These are phyloP conservation scores for Cydia amplana DNA, from an alignment of 1,140 invertebrate species.

Conservation along the genomic window DNA sequence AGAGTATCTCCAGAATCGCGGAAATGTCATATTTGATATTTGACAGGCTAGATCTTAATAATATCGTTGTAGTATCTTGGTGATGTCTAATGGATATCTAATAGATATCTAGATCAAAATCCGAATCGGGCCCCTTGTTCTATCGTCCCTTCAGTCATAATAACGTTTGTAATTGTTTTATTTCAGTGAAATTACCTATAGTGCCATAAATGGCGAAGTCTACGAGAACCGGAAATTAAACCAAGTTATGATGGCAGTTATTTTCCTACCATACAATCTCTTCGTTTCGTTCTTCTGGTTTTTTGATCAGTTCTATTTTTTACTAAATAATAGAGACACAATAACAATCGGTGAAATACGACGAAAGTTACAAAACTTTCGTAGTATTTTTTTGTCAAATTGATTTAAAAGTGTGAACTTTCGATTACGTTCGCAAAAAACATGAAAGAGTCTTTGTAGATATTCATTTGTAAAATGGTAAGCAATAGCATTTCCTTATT, in stretches of 20 bases:
- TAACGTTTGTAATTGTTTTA: too few relatives aligned
- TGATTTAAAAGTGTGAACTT: conserved; percentile 32
- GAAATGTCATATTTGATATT: too few relatives aligned
- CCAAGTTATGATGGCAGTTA: not conserved
- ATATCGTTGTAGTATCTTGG: too few relatives aligned
- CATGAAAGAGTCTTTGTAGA: not conserved
- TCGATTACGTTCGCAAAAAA: conserved; percentile 36
- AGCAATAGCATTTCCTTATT: not conserved
- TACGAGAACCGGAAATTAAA: too few relatives aligned
- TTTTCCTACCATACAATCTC: not conserved
- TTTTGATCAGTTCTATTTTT: not conserved
- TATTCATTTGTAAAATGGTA: conserved; percentile 9
- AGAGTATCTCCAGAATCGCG: too few relatives aligned
- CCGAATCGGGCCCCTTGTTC: too few relatives aligned
- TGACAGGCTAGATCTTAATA: too few relatives aligned
- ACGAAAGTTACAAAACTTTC: conserved; percentile 6
- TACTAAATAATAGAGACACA: not conserved
- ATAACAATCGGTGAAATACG: not conserved
- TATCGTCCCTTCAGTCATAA: too few relatives aligned
- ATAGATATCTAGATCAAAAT: too few relatives aligned
- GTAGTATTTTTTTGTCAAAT: conserved; percentile 23
- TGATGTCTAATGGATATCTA: too few relatives aligned
- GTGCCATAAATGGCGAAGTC: too few relatives aligned
- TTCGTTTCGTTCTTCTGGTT: not conserved
- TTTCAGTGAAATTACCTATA: too few relatives aligned